Conservation (phyloP, 2,113 vertebrate species). For the Grallaria varia region DNA sequence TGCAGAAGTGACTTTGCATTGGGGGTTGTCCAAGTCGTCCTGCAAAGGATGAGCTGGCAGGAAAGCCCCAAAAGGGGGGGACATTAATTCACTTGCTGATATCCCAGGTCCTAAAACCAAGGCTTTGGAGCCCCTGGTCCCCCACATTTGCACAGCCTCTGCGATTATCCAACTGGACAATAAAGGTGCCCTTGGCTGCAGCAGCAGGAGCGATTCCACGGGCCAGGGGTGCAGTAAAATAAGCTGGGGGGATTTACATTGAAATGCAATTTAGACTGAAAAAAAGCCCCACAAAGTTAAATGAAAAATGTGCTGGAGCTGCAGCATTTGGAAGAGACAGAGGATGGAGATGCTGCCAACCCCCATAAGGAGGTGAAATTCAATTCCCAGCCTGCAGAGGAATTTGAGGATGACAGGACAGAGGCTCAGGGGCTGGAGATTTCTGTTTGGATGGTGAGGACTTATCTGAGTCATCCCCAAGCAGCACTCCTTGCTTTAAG, state of each 20-base stretch:
- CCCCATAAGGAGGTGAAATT: neutral
- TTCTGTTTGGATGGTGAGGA: neutral
- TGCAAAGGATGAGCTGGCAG: neutral
- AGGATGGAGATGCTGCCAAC: rapidly evolving
- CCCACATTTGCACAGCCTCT: neutral
- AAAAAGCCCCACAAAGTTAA: rapidly evolving
- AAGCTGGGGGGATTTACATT: neutral
- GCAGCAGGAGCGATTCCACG: neutral
- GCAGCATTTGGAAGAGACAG: neutral
- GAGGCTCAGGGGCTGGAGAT: neutral
- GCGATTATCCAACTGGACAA: neutral
- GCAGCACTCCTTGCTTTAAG: neutral
- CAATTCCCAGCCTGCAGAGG: neutral
- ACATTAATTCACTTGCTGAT: neutral
- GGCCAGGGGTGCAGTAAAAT: neutral
- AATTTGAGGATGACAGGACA: neutral
- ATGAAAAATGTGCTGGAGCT: neutral
- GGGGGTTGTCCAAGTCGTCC: neutral
- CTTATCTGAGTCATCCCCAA: neutral
- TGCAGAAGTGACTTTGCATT: neutral
- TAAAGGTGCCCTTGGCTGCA: neutral
- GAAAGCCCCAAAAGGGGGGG: neutral
- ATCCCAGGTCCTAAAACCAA: neutral
- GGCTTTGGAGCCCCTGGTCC: neutral
- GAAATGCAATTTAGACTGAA: neutral